Base-by-base conservation (phyloP, 2,113 vertebrate genomes). In the Takifugu flavidus region DNA sequence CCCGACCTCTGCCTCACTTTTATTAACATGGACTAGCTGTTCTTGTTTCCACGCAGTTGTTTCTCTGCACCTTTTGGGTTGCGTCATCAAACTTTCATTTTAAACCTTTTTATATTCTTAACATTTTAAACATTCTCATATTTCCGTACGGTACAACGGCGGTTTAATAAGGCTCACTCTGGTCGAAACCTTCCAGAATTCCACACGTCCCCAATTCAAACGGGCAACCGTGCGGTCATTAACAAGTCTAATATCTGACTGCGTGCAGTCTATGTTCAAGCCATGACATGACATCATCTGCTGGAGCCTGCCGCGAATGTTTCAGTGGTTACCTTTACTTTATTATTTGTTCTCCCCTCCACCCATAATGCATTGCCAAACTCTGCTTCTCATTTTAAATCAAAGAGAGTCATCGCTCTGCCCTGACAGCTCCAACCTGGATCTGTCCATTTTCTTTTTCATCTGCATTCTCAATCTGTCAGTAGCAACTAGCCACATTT, bases 251-350 rank as follows among this genome's bases (percentile, higher is more conserved):
- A 10, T n/a, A 44, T 4, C 45, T 28, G 3, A 29, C 20, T 43
- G 54, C 63, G 52, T 58, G 27, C 53, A 46, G 15, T 61, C 64
- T 61, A 57, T 39, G 54, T n/a, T 25, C 2, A n/a, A 70, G 51
- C 53, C 59, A 25, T 74, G 47, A 29, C 28, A 25, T 82, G 61
- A 77, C 74, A 63, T 78, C 68, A 80, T 67, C 47, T 43, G 28
- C 53, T 45, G 13, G 3, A 45, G 25, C 42, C n/a, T 25, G 59
- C 60, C 61, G 55, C 76, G 67, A 83, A 67, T 45, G 44, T 42
- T 49, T 75, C 59, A 58, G 42, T 67, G 65, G 56, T 63, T 12
- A 1, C 57, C 43, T 72, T 79, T 50, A 52, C 50, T 42, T 71
- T 49, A 56, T 78, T 64, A 54, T 50, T 56, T 43, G 34, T 12